These are phyloP conservation scores for Trypoxylon attenuatum DNA, from an alignment of 2,888 invertebrate genomes.

Conservation along the genomic window DNA sequence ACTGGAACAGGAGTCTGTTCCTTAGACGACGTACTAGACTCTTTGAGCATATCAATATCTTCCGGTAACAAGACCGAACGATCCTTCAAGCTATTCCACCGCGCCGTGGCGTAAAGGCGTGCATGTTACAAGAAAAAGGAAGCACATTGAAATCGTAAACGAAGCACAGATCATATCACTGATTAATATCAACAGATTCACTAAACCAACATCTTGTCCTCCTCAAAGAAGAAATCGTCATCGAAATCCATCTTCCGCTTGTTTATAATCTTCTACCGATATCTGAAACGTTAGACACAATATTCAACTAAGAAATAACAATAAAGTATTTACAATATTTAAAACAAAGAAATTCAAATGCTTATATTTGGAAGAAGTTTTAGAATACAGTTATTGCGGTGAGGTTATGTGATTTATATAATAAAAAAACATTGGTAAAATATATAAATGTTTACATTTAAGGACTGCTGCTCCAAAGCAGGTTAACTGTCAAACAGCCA, in stretches of 20 bases:
- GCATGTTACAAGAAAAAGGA: conserved; percentile 65
- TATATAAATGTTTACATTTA: no score
- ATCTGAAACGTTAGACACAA: no score
- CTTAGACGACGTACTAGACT: conserved; percentile 32
- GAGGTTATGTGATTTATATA: no score
- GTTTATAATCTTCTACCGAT: conserved; percentile 15
- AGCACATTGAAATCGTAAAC: conserved; percentile 58
- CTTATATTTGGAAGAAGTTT: no score
- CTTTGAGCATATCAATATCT: conserved; percentile 23
- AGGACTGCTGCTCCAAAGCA: no score
- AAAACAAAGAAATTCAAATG: no score
- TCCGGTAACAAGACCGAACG: conserved; percentile 23
- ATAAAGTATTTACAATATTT: no score
- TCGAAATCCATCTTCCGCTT: conserved; percentile 68
- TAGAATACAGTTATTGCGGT: no score
- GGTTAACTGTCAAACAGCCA: no score
- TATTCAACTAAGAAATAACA: no score
- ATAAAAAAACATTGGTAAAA: no score
- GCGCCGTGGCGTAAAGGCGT: conserved; percentile 61
- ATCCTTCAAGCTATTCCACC: conserved; percentile 59
- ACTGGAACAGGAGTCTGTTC: conserved; percentile 42
- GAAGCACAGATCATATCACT: conserved; percentile 38
- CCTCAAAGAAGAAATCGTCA: conserved; percentile 73
- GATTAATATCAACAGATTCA: conserved; percentile 17
- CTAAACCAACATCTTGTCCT: conserved; percentile 73